Conservation (phyloP, 2,888 invertebrate species). For the Ctenicera cuprea region DNA sequence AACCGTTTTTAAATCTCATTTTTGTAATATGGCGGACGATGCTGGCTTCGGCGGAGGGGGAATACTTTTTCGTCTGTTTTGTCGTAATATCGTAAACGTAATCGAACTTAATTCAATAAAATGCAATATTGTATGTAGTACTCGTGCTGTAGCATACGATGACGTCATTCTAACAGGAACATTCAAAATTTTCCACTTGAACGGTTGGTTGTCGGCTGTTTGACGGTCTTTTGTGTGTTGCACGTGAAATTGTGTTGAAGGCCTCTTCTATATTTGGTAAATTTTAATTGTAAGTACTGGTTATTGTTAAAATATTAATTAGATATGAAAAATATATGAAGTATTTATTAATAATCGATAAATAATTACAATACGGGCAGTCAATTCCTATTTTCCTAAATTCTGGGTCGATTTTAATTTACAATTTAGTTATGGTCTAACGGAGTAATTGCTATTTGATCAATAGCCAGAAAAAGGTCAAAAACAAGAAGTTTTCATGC, state of each 20-base stretch:
- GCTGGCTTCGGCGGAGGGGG: too few species aligned
- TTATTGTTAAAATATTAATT: background rate
- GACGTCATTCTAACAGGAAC: constrained; percentile 9
- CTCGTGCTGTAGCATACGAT: constrained; percentile 4
- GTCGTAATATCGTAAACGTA: too few species aligned
- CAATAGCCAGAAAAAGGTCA: constrained; percentile 2
- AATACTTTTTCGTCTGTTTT: too few species aligned
- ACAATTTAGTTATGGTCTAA: constrained; percentile 11
- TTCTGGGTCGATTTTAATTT: constrained; percentile 9
- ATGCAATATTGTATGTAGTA: constrained; percentile 10
- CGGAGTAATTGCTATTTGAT: constrained; percentile 14
- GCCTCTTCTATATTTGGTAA: constrained; percentile 19
- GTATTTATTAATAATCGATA: too few species aligned
- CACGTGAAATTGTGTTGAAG: constrained; percentile 37
- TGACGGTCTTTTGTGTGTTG: constrained; percentile 33
- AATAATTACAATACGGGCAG: background rate
- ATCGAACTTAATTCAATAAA: background rate
- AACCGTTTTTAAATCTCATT: too few species aligned
- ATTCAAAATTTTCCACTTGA: constrained; percentile 40
- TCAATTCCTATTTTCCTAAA: background rate
- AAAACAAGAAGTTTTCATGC: background rate
- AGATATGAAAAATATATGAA: too few species aligned
- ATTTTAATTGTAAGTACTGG: constrained; percentile 1
- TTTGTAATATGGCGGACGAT: too few species aligned
- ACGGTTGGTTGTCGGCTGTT: background rate